Evolutionary conservation across 1,140 invertebrate species (phyloP).

Genomic region (Temnothorax nylanderi): DNA sequence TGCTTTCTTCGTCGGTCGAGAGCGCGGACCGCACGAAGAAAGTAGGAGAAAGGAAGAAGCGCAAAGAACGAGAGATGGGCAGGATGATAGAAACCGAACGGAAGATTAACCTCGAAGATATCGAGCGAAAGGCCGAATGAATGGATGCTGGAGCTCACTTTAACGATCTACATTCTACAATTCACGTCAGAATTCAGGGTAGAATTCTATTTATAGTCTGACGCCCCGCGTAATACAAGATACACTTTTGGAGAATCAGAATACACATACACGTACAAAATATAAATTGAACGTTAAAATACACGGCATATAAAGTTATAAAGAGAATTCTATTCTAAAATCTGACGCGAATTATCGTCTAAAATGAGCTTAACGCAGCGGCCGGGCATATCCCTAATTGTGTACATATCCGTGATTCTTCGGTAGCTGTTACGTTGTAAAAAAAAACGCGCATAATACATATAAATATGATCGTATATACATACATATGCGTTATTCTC

Average conservation of each 20-base stretch:
- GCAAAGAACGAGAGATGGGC: background rate
- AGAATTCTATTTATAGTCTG: background rate
- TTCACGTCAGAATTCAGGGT: background rate
- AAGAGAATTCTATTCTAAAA: background rate
- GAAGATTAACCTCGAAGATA: slow-evolving; percentile 37
- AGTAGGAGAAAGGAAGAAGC: background rate
- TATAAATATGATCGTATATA: slow-evolving; percentile 44
- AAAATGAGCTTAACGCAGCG: background rate
- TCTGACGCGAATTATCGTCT: background rate
- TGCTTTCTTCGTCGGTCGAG: slow-evolving; percentile 38
- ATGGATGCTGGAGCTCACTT: slow-evolving; percentile 3
- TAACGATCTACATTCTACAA: background rate
- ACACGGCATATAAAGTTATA: background rate
- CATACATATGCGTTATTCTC: slow-evolving; percentile 17
- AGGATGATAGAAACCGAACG: slow-evolving; percentile 15
- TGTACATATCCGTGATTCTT: slow-evolving; percentile 75
- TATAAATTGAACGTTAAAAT: background rate
- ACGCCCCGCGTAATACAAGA: background rate
- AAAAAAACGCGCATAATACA: slow-evolving; percentile 47
- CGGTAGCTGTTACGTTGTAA: slow-evolving; percentile 57
- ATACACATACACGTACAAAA: background rate
- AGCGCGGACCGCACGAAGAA: background rate
- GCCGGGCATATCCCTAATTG: slow-evolving; percentile 69
- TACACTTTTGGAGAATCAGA: background rate
- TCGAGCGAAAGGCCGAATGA: slow-evolving; percentile 14